Percentiles rank a stretch among this genome's conserved stretches.
phyloP scores from a whole-genome alignment of 2,113 vertebrate genomes.

The Trogon surrucura region DNA sequence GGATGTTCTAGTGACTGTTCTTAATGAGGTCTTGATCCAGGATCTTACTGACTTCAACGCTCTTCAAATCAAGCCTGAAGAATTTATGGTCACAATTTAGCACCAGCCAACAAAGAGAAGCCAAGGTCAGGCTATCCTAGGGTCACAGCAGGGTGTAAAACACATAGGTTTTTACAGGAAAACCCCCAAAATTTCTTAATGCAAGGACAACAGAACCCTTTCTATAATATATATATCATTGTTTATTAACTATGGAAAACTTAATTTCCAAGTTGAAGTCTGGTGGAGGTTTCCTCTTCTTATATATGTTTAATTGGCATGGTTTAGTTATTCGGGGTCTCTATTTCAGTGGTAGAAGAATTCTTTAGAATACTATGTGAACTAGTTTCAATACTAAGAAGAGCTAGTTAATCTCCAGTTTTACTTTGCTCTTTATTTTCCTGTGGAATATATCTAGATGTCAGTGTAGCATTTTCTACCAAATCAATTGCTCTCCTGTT shows the following conservation, averaged over 20 bases:
- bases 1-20: background rate
- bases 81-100: background rate
- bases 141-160: background rate
- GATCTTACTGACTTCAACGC: background rate
- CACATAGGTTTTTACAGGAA: background rate
- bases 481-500: background rate
- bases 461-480: background rate
- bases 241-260: background rate
- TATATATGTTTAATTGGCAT: background rate
- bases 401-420: background rate
- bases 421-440: background rate
- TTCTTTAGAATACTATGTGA: background rate
- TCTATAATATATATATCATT: background rate
- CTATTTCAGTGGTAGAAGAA: background rate
- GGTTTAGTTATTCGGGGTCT: background rate
- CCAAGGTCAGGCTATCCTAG: background rate
- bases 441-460: background rate
- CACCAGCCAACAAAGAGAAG: background rate
- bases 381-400: background rate
- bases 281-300: background rate
- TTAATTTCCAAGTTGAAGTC: background rate
- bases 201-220: background rate
- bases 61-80: background rate
- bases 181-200: background rate
- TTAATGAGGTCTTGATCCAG: background rate